Evolutionary conservation across 2,888 invertebrate species (phyloP), one percentile per base, ranked within the genome.

Genomic region (Synanthedon vespiformis): DNA sequence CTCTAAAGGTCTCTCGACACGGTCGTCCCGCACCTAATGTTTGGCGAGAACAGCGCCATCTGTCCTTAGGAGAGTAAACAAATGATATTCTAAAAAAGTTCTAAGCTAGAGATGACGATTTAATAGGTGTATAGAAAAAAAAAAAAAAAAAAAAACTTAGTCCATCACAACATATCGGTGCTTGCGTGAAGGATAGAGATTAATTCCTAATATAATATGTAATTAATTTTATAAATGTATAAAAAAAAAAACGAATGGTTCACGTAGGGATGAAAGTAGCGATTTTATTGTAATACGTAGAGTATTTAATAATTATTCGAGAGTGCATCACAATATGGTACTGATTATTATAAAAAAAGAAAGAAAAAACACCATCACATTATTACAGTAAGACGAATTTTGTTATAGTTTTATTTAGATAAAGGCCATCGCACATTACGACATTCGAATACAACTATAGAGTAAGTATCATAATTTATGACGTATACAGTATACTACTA

Each of bases 121-220:
- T 8, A 49, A 50, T 27, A 34, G 40, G 50, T 34, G 40, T 34
- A 50, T 34, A 50, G 40, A 12, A 4, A 34, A 22, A 22, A 22
- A 22, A 12, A 4, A 34, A 22, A 22, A 22, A 22, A 22, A 22
- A 22, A 22, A 56, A 53, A 14, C 54, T 61, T 80, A 83, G 83
- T 85, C 83, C 82, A 85, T 80, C 70, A 80, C 69, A 69, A 86
- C 85, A 86, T 86, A 86, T 86, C 86, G 86, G 86, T 86, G 86
- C 86, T 86, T 84, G 76, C 69, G 72, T 73, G 74, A 72, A 74
- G 74, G 70, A 63, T 65, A 63, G 56, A 54, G 61, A 67, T 66
- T 69, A 80, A 53, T 80, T 77, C 77, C 77, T 82, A 79, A 73
- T 72, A 70, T 72, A 70, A 18, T 18, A 18, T 0, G 0, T 18